These are phyloP conservation scores for Syrista parreyssii DNA, from an alignment of 2,888 invertebrate genomes.

Conservation along the genomic window DNA sequence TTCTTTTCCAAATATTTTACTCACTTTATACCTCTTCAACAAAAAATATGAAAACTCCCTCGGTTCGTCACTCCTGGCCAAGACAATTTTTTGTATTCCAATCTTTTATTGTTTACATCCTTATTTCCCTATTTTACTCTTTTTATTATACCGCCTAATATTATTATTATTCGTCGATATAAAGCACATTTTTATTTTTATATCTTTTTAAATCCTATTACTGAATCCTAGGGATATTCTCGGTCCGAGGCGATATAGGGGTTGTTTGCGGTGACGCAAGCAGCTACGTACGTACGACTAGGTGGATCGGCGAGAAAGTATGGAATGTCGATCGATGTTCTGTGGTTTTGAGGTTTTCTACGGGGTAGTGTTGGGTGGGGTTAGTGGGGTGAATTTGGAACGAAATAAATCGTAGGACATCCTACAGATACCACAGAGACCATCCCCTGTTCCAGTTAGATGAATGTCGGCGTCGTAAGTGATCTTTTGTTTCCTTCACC, in stretches of 20 bases:
- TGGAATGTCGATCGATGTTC: conserved; percentile 33
- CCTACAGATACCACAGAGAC: conserved; percentile 6
- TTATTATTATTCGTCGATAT: not conserved
- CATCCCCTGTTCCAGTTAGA: conserved; percentile 16
- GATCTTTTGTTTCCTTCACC: not conserved
- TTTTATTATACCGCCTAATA: not conserved
- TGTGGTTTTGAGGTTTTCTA: conserved; percentile 19
- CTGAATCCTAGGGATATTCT: not conserved
- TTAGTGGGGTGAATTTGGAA: conserved; percentile 15
- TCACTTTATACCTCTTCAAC: not conserved
- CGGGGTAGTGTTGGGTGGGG: not conserved
- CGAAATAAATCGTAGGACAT: conserved; percentile 11
- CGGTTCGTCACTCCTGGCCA: not conserved
- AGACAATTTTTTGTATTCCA: not conserved
- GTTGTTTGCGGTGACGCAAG: not conserved
- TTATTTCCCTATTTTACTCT: not conserved
- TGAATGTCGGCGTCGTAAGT: conserved; percentile 19
- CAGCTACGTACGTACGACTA: not conserved
- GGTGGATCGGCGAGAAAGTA: conserved; percentile 22
- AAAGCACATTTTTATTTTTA: not conserved
- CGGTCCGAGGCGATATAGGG: not conserved
- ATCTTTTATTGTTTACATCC: not conserved
- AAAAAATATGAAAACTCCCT: too few relatives aligned
- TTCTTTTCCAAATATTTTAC: not conserved
- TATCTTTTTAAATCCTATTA: not conserved